Evolutionary conservation across 1,140 invertebrate species (phyloP).

Genomic region (Dinoponera quadriceps): DNA sequence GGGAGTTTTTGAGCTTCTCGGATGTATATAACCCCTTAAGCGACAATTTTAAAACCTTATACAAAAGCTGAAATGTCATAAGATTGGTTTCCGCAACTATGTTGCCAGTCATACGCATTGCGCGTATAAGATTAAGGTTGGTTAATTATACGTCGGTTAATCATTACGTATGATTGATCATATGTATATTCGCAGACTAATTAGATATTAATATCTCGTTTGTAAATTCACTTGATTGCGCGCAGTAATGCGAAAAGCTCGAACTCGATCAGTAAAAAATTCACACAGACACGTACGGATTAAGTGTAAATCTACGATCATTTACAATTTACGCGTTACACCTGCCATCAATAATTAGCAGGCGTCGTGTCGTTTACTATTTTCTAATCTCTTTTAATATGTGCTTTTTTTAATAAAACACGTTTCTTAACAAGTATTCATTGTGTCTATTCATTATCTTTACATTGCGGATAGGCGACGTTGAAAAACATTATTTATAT

Average conservation of each 20-base stretch:
- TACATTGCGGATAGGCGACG: too few species aligned
- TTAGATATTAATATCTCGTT: conserved; percentile 26
- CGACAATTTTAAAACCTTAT: too few species aligned
- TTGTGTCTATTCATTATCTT: conserved; percentile 7
- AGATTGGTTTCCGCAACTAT: conserved; percentile 4
- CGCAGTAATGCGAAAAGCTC: neutral
- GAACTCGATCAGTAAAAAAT: neutral
- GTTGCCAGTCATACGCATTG: neutral
- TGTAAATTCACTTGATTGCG: conserved; percentile 18
- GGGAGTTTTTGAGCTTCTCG: too few species aligned
- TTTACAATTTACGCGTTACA: conserved; percentile 25
- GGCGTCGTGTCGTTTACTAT: conserved; percentile 41
- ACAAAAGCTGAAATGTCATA: neutral
- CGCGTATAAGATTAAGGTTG: neutral
- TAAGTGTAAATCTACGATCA: conserved; percentile 25
- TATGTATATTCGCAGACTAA: neutral
- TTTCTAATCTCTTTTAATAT: conserved; percentile 59
- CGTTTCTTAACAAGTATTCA: conserved; percentile 33
- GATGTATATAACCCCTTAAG: too few species aligned
- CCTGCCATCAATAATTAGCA: conserved; percentile 18
- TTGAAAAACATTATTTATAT: too few species aligned
- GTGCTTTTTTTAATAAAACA: conserved; percentile 59
- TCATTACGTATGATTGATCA: too few species aligned
- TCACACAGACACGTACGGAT: neutral
- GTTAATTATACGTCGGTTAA: conserved; percentile 8